Conservation (phyloP, 2,797 vertebrate genomes). For the Anguilla marmorata region DNA sequence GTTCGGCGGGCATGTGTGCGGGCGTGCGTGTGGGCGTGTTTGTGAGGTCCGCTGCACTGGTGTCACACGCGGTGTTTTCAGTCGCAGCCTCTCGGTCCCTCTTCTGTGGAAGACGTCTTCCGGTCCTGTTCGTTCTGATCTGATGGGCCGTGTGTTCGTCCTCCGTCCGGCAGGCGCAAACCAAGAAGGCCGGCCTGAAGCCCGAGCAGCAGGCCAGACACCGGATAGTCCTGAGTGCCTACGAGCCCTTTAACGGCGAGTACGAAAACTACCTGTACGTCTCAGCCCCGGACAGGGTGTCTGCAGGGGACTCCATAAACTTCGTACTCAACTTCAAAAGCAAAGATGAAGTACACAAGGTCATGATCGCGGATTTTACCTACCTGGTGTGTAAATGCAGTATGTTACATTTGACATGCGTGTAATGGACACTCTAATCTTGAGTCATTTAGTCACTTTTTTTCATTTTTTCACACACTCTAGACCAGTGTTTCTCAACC, state of each 20-base stretch:
- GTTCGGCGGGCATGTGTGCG: too few relatives aligned
- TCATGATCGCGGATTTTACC: constrained; percentile 55
- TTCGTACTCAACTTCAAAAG: constrained; percentile 45
- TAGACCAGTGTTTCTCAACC: neutral
- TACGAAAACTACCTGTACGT: constrained; percentile 61
- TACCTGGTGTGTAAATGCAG: constrained; percentile 64
- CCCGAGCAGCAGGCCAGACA: constrained; percentile 64
- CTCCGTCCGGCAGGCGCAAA: constrained; percentile 57
- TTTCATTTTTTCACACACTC: neutral
- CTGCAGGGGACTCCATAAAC: constrained; percentile 46
- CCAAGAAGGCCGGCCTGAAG: constrained; percentile 50
- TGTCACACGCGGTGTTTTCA: neutral
- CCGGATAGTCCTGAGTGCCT: constrained; percentile 40
- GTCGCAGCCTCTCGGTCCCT: neutral
- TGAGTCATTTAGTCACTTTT: neutral
- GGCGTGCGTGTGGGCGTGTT: too few relatives aligned
- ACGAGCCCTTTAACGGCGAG: accelerated
- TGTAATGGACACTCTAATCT: neutral
- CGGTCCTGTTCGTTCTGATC: neutral
- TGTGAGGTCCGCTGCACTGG: neutral
- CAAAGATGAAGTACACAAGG: neutral
- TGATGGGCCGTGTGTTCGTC: neutral
- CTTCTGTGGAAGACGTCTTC: neutral
- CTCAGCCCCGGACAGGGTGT: constrained; percentile 43
- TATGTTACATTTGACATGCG: neutral